phyloP scores from a whole-genome alignment of 2,797 vertebrate genomes.

The Pampus argenteus region DNA sequence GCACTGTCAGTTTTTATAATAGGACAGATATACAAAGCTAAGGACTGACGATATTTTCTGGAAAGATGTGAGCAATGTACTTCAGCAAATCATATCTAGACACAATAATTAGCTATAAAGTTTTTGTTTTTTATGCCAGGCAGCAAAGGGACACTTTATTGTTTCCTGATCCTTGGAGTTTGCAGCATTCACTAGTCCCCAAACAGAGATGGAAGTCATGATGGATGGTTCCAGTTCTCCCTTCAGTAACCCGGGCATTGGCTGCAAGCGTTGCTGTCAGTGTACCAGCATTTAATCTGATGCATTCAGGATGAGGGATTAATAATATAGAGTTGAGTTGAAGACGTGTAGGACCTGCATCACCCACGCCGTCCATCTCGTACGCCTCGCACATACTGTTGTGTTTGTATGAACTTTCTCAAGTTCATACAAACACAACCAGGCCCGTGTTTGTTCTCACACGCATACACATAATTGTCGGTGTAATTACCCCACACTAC shows the following conservation, averaged over 20 bases:
- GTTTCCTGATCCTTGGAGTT: constrained; percentile 18
- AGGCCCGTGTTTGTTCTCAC: neutral
- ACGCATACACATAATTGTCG: constrained; percentile 12
- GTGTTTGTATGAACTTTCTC: constrained; percentile 27
- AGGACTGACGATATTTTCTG: neutral
- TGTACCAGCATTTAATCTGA: constrained; percentile 36
- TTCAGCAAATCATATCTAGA: neutral
- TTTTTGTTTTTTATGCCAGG: constrained; percentile 1
- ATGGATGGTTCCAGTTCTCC: constrained; percentile 29
- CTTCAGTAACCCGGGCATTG: constrained; percentile 35
- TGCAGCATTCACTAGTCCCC: constrained; percentile 16
- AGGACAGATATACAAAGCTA: neutral
- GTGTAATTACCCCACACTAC: constrained; percentile 54
- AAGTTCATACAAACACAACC: constrained; percentile 25
- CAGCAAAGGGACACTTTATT: too few relatives aligned
- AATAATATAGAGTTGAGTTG: too few relatives aligned
- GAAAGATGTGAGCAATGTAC: neutral
- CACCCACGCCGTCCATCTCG: constrained; percentile 3
- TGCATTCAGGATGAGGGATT: constrained; percentile 38
- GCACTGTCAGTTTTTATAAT: neutral
- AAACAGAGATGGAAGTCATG: constrained; percentile 20
- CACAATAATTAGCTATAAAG: neutral
- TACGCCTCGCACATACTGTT: neutral
- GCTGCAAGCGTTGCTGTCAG: constrained; percentile 46
- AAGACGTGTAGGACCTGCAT: too few relatives aligned